Evolutionary conservation across 92 coral and sea anemone species (phyloP), one percentile per base, ranked within the genome.

Genomic region (Siderastrea radians): DNA sequence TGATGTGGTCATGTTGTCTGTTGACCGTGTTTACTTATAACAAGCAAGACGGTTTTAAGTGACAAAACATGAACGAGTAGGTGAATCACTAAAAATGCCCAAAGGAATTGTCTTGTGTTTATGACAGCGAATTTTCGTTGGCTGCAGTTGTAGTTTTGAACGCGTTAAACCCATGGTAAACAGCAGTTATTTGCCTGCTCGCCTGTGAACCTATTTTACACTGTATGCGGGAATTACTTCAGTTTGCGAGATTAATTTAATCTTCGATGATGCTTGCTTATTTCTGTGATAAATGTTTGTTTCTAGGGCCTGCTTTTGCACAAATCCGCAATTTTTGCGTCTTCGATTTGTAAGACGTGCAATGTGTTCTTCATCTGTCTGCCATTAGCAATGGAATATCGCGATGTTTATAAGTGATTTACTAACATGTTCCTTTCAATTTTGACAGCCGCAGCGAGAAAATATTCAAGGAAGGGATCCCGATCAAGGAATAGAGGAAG

Each of bases 1-100:
- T 87, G 91, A 91, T 90, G 43, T 72, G 71, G 81, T 91, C 94
- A 72, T 87, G 83, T 91, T 91, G 94, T 91, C 94, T 91, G 86
- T 91, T 91, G 65, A 8, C 17, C 11, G 51, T 91, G 94, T 91
- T 91, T 91, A 91, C 91, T 53, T 71, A 81, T 50, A 82, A 78
- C 89, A 65, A 54, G 77, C 53, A 46, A 45, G 66, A 64, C n/a
- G 83, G 81, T 77, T 77, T 85, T 53, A 55, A n/a, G 68, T 85
- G 63, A 85, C 89, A 85, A 65, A 85, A 85, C 84, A 85, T 84
- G 53, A 5, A 44, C 80, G 73, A 60, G 72, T 52, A 72, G 49
- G 44, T 44, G 43, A 62, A 14, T 61, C 72, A n/a, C 45, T 84
- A 19, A 61, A 84, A 60, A 60, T 65, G 50, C 52, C 45, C 26